A percentile compares a stretch with the other conserved stretches of the same genome.
These are phyloP conservation scores for Folsomia manolachei DNA, from an alignment of 2,888 invertebrate species.

Conservation along the genomic window DNA sequence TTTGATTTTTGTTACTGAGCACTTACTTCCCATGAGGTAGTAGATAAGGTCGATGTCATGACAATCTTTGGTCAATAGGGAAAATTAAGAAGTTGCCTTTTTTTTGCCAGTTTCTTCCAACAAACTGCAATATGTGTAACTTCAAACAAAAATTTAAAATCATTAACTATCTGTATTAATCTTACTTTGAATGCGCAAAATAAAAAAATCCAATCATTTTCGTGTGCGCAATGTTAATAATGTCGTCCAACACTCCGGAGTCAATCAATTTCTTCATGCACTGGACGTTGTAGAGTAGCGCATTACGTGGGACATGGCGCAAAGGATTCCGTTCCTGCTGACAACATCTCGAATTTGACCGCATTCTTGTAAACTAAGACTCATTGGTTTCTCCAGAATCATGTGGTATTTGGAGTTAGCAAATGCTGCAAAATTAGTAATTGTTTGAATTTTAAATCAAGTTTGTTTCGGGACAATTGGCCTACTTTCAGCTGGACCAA, in stretches of 20 bases:
- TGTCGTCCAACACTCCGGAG: slow-evolving; percentile 53
- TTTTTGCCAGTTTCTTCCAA: slow-evolving; percentile 54
- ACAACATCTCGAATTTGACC: slow-evolving; percentile 54
- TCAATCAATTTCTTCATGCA: slow-evolving; percentile 55
- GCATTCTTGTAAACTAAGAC: slow-evolving; percentile 55
- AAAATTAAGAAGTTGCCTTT: slow-evolving; percentile 53
- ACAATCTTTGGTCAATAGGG: slow-evolving; percentile 56
- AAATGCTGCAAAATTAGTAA: slow-evolving; percentile 11
- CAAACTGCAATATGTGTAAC: not conserved
- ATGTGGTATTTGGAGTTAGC: slow-evolving; percentile 53
- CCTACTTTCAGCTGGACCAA: slow-evolving; percentile 42
- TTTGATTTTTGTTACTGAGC: slow-evolving; percentile 26
- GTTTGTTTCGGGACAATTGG: not conserved
- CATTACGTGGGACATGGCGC: slow-evolving; percentile 56
- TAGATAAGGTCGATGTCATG: slow-evolving; percentile 56
- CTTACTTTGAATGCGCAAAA: slow-evolving; percentile 54
- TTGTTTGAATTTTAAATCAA: not conserved
- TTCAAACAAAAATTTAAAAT: not conserved
- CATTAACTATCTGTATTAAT: not conserved
- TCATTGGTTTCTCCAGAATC: slow-evolving; percentile 57
- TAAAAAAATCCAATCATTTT: slow-evolving; percentile 56
- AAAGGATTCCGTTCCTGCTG: slow-evolving; percentile 52
- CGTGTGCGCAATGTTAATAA: slow-evolving; percentile 56
- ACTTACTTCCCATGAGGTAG: slow-evolving; percentile 54
- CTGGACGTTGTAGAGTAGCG: slow-evolving; percentile 54